Conservation (phyloP, 2,888 invertebrate genomes). For the Psococerastis gibbosa region DNA sequence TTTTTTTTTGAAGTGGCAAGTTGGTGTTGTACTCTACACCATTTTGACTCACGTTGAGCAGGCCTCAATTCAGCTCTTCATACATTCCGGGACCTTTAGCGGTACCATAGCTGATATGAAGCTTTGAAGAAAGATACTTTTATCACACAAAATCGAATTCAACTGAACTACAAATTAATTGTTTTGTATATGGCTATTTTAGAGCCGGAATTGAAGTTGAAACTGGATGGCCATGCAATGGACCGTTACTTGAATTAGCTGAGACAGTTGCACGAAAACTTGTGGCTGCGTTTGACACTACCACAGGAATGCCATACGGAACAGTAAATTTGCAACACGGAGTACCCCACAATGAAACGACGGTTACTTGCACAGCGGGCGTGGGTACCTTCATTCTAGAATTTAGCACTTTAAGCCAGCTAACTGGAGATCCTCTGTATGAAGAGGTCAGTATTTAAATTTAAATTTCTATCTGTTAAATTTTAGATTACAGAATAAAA, state of each 20-base stretch:
- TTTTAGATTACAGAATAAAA: too few relatives aligned
- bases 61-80: too few relatives aligned
- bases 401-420: slow-evolving; percentile 80
- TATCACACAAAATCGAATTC: too few relatives aligned
- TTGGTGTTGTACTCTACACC: neutral
- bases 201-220: slow-evolving; percentile 64
- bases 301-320: slow-evolving; percentile 94
- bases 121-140: too few relatives aligned
- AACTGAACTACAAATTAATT: too few relatives aligned
- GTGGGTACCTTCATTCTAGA: slow-evolving; percentile 94
- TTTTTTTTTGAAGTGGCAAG: slow-evolving; percentile 9
- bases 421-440: slow-evolving; percentile 87
- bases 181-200: too few relatives aligned
- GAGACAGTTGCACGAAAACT: slow-evolving; percentile 87
- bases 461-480: too few relatives aligned
- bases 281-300: slow-evolving; percentile 75
- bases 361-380: slow-evolving; percentile 93
- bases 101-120: too few relatives aligned
- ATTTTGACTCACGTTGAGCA: neutral
- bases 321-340: slow-evolving; percentile 85
- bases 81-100: too few relatives aligned
- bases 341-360: slow-evolving; percentile 86
- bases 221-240: slow-evolving; percentile 95
- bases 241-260: slow-evolving; percentile 78
- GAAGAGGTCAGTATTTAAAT: slow-evolving; percentile 58